Evolutionary conservation across 2,888 invertebrate genomes (phyloP).

Genomic region (Eurytoma californica): DNA sequence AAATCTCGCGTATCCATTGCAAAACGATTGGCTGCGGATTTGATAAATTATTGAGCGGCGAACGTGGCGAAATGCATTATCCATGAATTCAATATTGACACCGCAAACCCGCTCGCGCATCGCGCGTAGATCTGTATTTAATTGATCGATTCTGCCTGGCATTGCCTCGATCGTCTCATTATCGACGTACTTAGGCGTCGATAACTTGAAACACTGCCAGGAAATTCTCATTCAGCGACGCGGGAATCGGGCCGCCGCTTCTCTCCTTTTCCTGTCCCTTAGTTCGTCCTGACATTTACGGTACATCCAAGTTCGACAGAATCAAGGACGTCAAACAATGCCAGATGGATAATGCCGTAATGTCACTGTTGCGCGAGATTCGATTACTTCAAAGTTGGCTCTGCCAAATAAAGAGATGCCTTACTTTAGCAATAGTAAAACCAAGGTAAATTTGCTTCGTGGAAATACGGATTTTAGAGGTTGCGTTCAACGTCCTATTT

Average conservation of each 20-base stretch:
- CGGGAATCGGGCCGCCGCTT: background rate
- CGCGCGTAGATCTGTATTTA: conserved; percentile 66
- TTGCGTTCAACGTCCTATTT: too few species aligned
- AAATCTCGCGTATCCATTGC: conserved; percentile 45
- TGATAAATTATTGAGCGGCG: conserved; percentile 48
- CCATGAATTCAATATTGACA: conserved; percentile 70
- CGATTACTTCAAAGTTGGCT: too few species aligned
- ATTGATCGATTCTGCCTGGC: conserved; percentile 65
- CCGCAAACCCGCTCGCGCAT: conserved; percentile 63
- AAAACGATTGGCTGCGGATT: conserved; percentile 41
- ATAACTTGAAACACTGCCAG: conserved; percentile 12
- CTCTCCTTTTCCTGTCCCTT: background rate
- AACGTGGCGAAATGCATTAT: conserved; percentile 64
- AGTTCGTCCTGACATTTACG: background rate
- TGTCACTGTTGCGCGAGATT: too few species aligned
- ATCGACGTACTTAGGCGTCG: conserved; percentile 35
- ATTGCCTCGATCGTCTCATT: conserved; percentile 54
- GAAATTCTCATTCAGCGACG: conserved; percentile 10
- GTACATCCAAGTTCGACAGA: background rate
- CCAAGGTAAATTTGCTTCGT: too few species aligned
- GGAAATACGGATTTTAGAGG: too few species aligned
- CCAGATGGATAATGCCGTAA: too few species aligned
- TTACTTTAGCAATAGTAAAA: too few species aligned
- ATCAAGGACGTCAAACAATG: too few species aligned
- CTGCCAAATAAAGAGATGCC: too few species aligned